phyloP scores from a whole-genome alignment of 2,113 vertebrate genomes.

The Dasypus novemcinctus region DNA sequence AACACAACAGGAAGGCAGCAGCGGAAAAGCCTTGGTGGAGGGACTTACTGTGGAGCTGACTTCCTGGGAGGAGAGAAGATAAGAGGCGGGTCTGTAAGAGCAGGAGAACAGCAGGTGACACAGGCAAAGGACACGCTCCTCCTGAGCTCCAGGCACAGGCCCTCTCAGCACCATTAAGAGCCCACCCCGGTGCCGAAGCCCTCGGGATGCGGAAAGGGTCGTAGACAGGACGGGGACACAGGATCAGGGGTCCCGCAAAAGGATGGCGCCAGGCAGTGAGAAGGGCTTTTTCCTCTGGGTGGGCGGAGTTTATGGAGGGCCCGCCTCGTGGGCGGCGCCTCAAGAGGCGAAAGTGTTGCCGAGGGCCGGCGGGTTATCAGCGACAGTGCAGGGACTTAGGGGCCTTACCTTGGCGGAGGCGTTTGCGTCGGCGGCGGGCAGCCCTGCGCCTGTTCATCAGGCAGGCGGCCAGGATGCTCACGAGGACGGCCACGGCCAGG shows the following conservation, averaged over 20 bases:
- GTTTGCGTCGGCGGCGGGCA: conserved; percentile 72
- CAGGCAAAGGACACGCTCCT: background rate
- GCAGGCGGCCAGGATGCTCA: conserved; percentile 91
- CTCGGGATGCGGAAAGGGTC: background rate
- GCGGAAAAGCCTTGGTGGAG: background rate
- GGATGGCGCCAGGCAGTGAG: background rate
- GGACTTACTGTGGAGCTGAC: conserved; percentile 84
- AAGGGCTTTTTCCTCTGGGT: background rate
- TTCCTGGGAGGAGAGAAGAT: conserved; percentile 84
- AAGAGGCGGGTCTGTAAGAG: conserved; percentile 85
- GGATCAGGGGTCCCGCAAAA: no score
- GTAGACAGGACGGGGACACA: background rate
- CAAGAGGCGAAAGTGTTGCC: background rate
- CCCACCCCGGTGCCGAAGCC: background rate
- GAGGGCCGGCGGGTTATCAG: background rate
- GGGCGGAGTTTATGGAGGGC: background rate
- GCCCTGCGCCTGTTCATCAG: conserved; percentile 90
- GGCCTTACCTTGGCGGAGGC: conserved; percentile 82
- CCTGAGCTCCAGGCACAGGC: rapidly evolving
- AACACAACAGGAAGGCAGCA: background rate
- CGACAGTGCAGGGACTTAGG: conserved; percentile 27
- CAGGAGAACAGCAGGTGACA: conserved; percentile 76
- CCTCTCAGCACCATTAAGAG: background rate
- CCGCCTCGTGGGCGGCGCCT: background rate
- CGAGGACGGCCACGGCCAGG: conserved; percentile 90